phyloP scores from a whole-genome alignment of 2,113 vertebrate genomes.

The Engystomops pustulosus region DNA sequence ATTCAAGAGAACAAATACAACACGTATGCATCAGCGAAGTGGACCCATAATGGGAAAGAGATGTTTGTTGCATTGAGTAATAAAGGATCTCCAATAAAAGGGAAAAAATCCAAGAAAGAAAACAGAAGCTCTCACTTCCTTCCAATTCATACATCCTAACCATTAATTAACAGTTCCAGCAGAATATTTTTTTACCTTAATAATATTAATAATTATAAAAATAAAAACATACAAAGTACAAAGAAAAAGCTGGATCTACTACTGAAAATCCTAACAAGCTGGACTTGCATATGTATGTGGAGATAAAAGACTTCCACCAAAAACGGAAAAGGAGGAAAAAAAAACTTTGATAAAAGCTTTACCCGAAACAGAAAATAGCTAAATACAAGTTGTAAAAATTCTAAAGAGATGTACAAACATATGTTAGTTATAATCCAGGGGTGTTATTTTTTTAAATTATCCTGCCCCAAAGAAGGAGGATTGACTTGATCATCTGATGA shows the following conservation, averaged over 20 bases:
- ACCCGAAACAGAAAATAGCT: slow-evolving; percentile 79
- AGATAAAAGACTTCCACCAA: slow-evolving; percentile 80
- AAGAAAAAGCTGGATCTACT: slow-evolving; percentile 81
- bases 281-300: slow-evolving; percentile 88
- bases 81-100: slow-evolving; percentile 87
- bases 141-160: slow-evolving; percentile 85
- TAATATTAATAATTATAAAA: slow-evolving; percentile 71
- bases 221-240: slow-evolving; percentile 58
- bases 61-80: slow-evolving; percentile 95
- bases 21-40: slow-evolving; percentile 92
- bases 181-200: slow-evolving; percentile 75
- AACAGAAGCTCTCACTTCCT: slow-evolving; percentile 92
- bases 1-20: slow-evolving; percentile 98
- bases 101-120: slow-evolving; percentile 93
- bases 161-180: slow-evolving; percentile 78
- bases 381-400: slow-evolving; percentile 85
- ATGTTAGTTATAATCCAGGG: slow-evolving; percentile 78
- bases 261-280: slow-evolving; percentile 94
- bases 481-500: slow-evolving; percentile 83
- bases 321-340: slow-evolving; percentile 63
- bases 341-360: slow-evolving; percentile 74
- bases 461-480: slow-evolving; percentile 79
- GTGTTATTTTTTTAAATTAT: slow-evolving; percentile 82
- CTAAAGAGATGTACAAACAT: slow-evolving; percentile 82
- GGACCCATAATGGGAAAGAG: slow-evolving; percentile 89